Evolutionary conservation across 1,140 invertebrate genomes (phyloP).

Genomic region (Neodiprion fabricii): DNA sequence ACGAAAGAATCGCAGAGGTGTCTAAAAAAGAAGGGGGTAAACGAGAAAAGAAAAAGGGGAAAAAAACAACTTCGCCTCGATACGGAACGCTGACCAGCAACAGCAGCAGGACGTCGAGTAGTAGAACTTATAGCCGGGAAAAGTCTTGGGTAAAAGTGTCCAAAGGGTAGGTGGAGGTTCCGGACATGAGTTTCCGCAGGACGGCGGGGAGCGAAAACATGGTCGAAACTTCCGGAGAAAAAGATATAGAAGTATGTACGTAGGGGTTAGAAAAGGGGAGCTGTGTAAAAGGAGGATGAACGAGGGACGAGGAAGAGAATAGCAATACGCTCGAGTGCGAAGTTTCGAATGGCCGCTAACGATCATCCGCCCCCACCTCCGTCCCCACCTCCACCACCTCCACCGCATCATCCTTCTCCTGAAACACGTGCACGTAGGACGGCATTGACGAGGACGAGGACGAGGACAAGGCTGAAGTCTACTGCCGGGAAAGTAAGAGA

Average conservation of each 20-base stretch:
- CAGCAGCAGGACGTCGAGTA: neutral
- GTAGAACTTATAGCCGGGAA: slow-evolving; percentile 18
- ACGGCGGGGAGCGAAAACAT: too few species aligned
- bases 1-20: too few species aligned
- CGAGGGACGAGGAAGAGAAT: slow-evolving; percentile 26
- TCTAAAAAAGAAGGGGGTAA: slow-evolving; percentile 5
- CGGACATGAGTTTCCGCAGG: neutral
- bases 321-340: slow-evolving; percentile 46
- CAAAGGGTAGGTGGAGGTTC: neutral
- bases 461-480: slow-evolving; percentile 15
- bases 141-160: slow-evolving; percentile 20
- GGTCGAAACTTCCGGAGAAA: too few species aligned
- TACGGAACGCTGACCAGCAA: neutral
- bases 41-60: neutral
- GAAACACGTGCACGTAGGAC: neutral
- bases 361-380: slow-evolving; percentile 42
- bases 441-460: neutral
- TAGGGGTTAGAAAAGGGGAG: neutral
- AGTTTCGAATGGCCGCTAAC: slow-evolving; percentile 52
- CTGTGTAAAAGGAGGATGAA: neutral
- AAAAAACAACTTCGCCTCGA: neutral
- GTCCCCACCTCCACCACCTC: slow-evolving; percentile 37
- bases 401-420: slow-evolving; percentile 15
- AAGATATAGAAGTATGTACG: neutral
- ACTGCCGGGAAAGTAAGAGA: slow-evolving; percentile 17